Evolutionary conservation across 1,140 invertebrate species (phyloP).

Genomic region (Euwallacea fornicatus): DNA sequence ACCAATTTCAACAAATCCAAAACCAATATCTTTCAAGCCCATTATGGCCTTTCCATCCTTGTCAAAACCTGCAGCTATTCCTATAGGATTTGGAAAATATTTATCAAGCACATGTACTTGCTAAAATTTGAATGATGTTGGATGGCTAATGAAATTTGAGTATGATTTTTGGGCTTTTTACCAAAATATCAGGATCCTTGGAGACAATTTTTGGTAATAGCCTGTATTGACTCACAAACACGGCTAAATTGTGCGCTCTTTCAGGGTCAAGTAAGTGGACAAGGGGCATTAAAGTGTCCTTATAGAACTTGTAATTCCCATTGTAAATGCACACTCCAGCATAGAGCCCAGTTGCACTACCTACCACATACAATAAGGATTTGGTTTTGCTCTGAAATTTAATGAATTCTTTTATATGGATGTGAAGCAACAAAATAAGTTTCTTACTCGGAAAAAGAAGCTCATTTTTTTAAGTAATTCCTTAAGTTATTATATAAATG

Average conservation of each 20-base stretch:
- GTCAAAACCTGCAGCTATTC: conserved; percentile 97
- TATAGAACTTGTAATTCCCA: conserved; percentile 78
- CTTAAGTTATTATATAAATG: background rate
- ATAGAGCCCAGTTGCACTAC: conserved; percentile 52
- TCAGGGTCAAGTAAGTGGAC: conserved; percentile 72
- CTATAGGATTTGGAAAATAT: conserved; percentile 85
- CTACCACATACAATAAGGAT: conserved; percentile 40
- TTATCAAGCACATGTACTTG: conserved; percentile 70
- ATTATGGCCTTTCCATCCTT: conserved; percentile 91
- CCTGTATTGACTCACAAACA: conserved; percentile 74
- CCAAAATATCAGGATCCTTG: conserved; percentile 64
- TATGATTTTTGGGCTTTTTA: conserved; percentile 50
- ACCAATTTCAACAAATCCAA: conserved; percentile 96
- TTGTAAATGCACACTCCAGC: conserved; percentile 64
- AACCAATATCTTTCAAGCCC: conserved; percentile 82
- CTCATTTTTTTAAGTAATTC: background rate
- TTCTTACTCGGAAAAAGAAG: background rate
- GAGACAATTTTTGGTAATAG: conserved; percentile 63
- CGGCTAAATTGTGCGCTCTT: conserved; percentile 74
- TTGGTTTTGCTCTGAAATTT: conserved; percentile 45
- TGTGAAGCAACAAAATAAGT: too few species aligned
- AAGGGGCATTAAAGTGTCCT: conserved; percentile 70
- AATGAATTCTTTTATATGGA: too few species aligned
- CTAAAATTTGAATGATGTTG: conserved; percentile 51
- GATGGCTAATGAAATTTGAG: background rate